Evolutionary conservation across 2,797 vertebrate genomes (phyloP), one percentile per base, ranked within the genome.

Genomic region (Periophthalmus magnuspinnatus): DNA sequence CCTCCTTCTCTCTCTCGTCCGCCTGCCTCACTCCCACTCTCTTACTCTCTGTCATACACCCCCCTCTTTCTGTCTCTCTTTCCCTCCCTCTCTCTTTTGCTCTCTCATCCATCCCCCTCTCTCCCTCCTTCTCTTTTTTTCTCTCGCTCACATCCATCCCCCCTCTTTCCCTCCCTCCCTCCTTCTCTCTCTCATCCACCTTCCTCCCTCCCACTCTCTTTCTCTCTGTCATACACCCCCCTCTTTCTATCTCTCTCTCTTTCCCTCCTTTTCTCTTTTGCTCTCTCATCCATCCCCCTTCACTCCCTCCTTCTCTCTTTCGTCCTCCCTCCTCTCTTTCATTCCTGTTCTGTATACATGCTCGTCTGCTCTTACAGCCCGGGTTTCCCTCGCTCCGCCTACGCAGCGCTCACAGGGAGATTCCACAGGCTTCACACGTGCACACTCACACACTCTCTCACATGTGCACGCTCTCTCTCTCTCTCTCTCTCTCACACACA

Each of bases 341-440:
- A 67, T 67, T 34, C 57, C 70, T 68, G 75, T 56, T 69, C 65
- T 34, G 4, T 75, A 72, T 73, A 71, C 77, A 78, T 80, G 77
- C 72, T 71, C 75, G 81, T 68, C 67, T 79, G 67, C 74, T 73
- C 80, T 78, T 56, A 83, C 80, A 77, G 76, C 76, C 80, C 55
- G 81, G 85, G 86, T 66, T 87, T 91, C 77, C 89, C 86, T 90
- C 79, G 75, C 84, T 34, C 75, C 70, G 58, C 88, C 84, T 69
- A 82, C 87, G 69, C 85, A 84, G 72, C 24, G 75, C 70, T 88
- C 70, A 22, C 59, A 32, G 64, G 81, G 78, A 86, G 78, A 86
- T 81, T 86, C 86, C 87, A 68, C 71, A 60, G 76, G 67, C 77
- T 56, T 6, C 19, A 38, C 17, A 6, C 2, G 38, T 13, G 11